phyloP scores from a whole-genome alignment of 2,113 vertebrate species.

The Puffinus mauretanicus region DNA sequence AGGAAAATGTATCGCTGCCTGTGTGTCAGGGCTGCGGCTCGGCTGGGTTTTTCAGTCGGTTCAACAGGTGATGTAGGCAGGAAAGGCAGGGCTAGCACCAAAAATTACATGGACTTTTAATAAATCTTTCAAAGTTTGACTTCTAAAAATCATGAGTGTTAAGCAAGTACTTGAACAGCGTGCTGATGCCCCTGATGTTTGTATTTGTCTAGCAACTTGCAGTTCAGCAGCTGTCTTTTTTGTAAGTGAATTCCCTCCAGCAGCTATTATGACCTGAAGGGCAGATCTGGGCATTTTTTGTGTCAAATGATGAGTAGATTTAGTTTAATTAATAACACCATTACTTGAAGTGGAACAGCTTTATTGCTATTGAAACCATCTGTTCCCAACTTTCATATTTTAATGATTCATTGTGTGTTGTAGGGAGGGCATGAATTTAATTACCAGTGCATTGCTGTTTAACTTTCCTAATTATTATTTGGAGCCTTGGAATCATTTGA shows the following conservation, averaged over 20 bases:
- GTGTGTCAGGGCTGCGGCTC: fast-evolving
- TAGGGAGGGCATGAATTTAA: slow-evolving; percentile 27
- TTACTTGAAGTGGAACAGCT: slow-evolving; percentile 37
- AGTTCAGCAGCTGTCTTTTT: not conserved
- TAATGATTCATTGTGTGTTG: slow-evolving; percentile 46
- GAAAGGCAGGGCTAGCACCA: not conserved
- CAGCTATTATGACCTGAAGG: not conserved
- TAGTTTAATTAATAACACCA: slow-evolving; percentile 29
- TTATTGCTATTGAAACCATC: slow-evolving; percentile 64
- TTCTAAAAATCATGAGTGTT: not conserved
- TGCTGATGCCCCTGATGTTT: not conserved
- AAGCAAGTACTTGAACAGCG: not conserved
- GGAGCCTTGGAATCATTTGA: slow-evolving; percentile 4
- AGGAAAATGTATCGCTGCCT: not conserved
- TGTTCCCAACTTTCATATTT: slow-evolving; percentile 56
- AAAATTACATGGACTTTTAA: not conserved
- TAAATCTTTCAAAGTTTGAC: not conserved
- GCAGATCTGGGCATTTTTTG: not conserved
- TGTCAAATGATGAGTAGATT: not conserved
- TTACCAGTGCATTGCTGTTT: slow-evolving; percentile 40
- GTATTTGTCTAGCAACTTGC: not conserved
- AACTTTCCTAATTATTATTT: slow-evolving; percentile 42
- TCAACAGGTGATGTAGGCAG: not conserved
- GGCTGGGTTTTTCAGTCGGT: not conserved
- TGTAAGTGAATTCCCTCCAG: not conserved